A percentile compares a stretch with the other conserved stretches of the same genome.
Evolutionary conservation across 2,888 invertebrate genomes (phyloP).

Genomic region (Lamellibrachia columna): DNA sequence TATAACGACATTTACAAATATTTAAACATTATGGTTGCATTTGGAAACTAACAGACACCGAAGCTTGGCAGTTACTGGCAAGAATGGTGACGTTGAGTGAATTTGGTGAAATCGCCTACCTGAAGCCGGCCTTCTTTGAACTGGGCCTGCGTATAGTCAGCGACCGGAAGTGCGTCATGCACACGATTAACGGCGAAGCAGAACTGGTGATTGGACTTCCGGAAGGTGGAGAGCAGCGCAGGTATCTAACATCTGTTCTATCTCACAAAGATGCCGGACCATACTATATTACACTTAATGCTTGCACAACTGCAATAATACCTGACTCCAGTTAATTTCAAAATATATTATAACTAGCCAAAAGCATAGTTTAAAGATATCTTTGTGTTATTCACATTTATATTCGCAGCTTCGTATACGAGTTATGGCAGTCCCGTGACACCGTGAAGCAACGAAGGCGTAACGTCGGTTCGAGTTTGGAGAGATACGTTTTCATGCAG

Average conservation of each 20-base stretch:
- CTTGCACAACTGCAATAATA: background rate
- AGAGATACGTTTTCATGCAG: too few relatives aligned
- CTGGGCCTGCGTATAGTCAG: constrained; percentile 20
- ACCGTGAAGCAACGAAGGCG: too few relatives aligned
- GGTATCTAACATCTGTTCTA: background rate
- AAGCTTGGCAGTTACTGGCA: constrained; percentile 29
- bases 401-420: too few relatives aligned
- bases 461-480: too few relatives aligned
- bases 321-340: background rate
- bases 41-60: background rate
- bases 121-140: constrained; percentile 26
- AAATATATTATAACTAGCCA: background rate
- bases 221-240: background rate
- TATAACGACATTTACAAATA: background rate
- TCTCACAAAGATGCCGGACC: background rate
- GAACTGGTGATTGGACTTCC: constrained; percentile 24
- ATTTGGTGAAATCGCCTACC: constrained; percentile 26
- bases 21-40: background rate
- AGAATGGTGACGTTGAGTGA: constrained; percentile 13
- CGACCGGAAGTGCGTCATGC: constrained; percentile 22
- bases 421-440: too few relatives aligned
- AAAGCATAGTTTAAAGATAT: too few relatives aligned
- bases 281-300: background rate
- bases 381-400: too few relatives aligned
- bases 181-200: constrained; percentile 20